A percentile compares a stretch with the other conserved stretches of the same genome.
phyloP scores from a whole-genome alignment of 2,888 invertebrate genomes.

The Agapostemon virescens region DNA sequence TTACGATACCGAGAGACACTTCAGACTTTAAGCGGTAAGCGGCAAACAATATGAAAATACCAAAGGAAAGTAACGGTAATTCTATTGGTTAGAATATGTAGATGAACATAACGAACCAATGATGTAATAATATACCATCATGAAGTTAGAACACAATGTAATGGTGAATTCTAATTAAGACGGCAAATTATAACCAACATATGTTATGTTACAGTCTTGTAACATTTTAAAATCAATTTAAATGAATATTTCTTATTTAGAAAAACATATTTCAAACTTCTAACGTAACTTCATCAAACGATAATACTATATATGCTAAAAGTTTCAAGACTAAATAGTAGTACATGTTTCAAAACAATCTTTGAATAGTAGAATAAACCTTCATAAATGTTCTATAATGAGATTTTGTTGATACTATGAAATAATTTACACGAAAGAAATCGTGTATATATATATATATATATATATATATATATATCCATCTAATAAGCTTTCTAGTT shows the following conservation, averaged over 20 bases:
- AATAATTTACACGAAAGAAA: not conserved
- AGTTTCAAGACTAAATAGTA: not conserved
- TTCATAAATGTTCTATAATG: not conserved
- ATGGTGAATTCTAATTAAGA: constrained; percentile 23
- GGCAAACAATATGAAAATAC: constrained; percentile 42
- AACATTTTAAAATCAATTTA: not conserved
- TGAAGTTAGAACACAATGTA: not conserved
- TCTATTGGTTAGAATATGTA: constrained; percentile 32
- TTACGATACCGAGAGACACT: constrained; percentile 30
- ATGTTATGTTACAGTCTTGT: not conserved
- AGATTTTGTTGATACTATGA: too few relatives aligned
- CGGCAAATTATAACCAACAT: not conserved
- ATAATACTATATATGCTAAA: not conserved
- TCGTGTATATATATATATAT: not conserved
- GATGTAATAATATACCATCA: not conserved
- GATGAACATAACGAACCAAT: constrained; percentile 21
- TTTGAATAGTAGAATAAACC: not conserved
- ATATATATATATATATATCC: not conserved
- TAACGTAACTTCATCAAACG: not conserved
- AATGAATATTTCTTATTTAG: not conserved
- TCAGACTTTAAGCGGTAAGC: constrained; percentile 41
- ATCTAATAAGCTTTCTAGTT: not conserved
- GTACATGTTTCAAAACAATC: too few relatives aligned
- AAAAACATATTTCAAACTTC: not conserved
- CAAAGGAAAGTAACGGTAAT: constrained; percentile 24